Percentiles rank a stretch among this genome's conserved stretches.
Conservation (phyloP, 2,113 vertebrate genomes). For the Drymodes brunneopygia region DNA sequence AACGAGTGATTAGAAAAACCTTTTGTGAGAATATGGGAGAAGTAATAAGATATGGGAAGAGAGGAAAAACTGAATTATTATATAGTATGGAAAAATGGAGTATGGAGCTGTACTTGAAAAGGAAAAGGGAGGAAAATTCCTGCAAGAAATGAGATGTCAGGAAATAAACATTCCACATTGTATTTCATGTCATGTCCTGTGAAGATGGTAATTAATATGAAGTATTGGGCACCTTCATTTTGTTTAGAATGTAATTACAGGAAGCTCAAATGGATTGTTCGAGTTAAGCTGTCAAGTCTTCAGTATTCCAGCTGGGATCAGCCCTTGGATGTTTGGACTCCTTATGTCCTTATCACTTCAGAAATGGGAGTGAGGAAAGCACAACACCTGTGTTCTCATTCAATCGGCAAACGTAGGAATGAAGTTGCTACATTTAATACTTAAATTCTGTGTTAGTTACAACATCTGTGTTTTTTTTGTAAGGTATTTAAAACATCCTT, state of each 20-base stretch:
- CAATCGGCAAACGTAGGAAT: background rate
- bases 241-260: background rate
- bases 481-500: conserved; percentile 6
- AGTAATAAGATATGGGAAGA: background rate
- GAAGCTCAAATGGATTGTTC: background rate
- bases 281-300: background rate
- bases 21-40: background rate
- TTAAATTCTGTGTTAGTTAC: conserved; percentile 22
- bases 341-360: background rate
- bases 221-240: background rate
- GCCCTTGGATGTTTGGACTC: background rate
- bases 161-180: background rate
- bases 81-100: background rate
- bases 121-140: background rate
- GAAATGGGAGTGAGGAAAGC: background rate
- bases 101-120: background rate
- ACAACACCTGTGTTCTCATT: background rate
- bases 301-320: background rate
- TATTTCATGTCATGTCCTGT: background rate
- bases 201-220: background rate
- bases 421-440: conserved; percentile 10
- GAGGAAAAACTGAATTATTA: background rate
- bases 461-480: background rate
- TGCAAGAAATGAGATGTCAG: background rate
- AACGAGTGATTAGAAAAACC: background rate